Conservation (phyloP, 2,888 invertebrate genomes). For the Argyresthia albistria region DNA sequence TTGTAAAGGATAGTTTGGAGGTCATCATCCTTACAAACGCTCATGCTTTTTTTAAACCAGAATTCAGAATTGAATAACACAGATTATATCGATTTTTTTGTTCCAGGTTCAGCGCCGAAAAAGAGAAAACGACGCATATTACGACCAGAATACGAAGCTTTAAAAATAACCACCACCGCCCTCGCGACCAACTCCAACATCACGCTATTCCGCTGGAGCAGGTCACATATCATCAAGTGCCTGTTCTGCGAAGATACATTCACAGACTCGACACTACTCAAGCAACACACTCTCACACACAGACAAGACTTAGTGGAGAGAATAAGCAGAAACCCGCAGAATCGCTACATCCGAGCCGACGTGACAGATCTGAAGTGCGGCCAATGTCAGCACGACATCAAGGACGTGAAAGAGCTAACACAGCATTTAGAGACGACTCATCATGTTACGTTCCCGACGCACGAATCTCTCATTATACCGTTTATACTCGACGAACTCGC, state of each 20-base stretch:
- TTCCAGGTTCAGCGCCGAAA: background rate
- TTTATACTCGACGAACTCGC: background rate
- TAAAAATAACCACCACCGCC: background rate
- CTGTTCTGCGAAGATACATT: slow-evolving; percentile 6
- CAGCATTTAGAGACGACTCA: background rate
- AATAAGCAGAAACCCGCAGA: background rate
- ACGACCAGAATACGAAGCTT: background rate
- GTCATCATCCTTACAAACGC: no score
- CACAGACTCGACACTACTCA: slow-evolving; percentile 1
- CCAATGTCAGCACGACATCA: background rate
- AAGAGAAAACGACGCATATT: background rate
- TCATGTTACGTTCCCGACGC: background rate
- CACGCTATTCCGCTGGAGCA: slow-evolving; percentile 5
- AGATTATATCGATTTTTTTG: background rate
- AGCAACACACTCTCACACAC: slow-evolving; percentile 3
- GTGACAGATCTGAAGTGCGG: slow-evolving; percentile 3
- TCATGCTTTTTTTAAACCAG: no score
- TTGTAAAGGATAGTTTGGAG: no score
- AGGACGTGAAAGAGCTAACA: background rate
- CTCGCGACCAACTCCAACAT: slow-evolving; percentile 4
- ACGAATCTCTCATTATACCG: background rate
- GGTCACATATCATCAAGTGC: slow-evolving; percentile 5
- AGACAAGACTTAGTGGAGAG: background rate
- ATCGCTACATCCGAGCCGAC: slow-evolving; percentile 5
- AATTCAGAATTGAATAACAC: background rate